phyloP scores from a whole-genome alignment of 1,140 invertebrate genomes.

The Triops longicaudatus region DNA sequence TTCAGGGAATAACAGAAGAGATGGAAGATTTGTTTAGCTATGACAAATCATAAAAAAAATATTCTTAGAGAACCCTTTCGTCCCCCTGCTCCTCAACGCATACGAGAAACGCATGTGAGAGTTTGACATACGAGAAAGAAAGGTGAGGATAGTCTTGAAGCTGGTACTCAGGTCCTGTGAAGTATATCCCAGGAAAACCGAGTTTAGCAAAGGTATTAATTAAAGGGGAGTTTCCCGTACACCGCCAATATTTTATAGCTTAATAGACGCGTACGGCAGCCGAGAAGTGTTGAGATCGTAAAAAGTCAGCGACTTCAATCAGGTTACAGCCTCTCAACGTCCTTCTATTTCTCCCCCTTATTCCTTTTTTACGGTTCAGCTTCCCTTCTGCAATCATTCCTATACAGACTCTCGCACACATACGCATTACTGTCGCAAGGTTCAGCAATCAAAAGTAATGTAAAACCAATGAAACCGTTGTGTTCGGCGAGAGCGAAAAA shows the following conservation, averaged over 20 bases:
- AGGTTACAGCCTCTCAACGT: conserved; percentile 11
- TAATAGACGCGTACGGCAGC: conserved; percentile 1
- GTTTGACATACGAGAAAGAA: too few relatives aligned
- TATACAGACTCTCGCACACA: neutral
- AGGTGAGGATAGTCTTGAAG: too few relatives aligned
- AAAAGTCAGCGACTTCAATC: conserved; percentile 15
- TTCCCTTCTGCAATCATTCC: conserved; percentile 8
- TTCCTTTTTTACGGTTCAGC: neutral
- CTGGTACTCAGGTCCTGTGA: too few relatives aligned
- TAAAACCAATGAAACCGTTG: neutral
- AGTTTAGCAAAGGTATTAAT: neutral
- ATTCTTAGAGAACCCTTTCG: too few relatives aligned
- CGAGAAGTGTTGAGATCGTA: conserved; percentile 1
- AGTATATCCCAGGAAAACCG: neutral
- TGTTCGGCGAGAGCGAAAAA: neutral
- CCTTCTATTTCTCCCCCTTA: conserved; percentile 2
- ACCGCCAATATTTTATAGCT: conserved; percentile 8
- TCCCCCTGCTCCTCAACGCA: too few relatives aligned
- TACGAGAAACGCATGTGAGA: too few relatives aligned
- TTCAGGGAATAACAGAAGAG: too few relatives aligned
- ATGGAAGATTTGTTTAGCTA: too few relatives aligned
- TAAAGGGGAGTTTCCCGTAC: neutral
- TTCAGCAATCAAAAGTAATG: neutral
- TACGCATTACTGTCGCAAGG: neutral
- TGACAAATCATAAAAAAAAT: too few relatives aligned